Evolutionary conservation across 2,888 invertebrate species (phyloP).

Genomic region (Chaetoderma sp.): DNA sequence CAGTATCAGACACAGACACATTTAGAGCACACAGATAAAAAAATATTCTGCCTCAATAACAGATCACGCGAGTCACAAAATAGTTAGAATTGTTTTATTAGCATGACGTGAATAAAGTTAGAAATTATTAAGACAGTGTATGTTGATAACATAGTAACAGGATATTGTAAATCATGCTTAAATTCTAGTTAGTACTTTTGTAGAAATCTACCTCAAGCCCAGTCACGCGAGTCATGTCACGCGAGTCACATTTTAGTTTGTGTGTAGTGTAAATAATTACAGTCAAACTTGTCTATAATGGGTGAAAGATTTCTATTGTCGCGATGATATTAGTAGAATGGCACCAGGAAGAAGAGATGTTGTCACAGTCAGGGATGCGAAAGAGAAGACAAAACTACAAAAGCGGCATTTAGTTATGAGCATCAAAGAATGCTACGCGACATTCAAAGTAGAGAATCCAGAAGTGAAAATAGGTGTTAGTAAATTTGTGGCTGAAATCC

Average conservation of each 20-base stretch:
- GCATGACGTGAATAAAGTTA: background rate
- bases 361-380: slow-evolving; percentile 18
- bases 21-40: no score
- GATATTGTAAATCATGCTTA: background rate
- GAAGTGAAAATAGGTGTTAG: slow-evolving; percentile 19
- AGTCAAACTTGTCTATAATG: background rate
- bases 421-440: slow-evolving; percentile 2
- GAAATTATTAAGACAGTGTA: background rate
- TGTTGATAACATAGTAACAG: background rate
- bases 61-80: background rate
- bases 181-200: background rate
- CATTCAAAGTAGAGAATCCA: slow-evolving; percentile 21
- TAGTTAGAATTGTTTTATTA: background rate
- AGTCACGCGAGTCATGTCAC: no score
- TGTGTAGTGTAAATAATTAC: background rate
- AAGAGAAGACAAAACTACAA: slow-evolving; percentile 1
- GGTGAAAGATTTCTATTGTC: background rate
- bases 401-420: background rate
- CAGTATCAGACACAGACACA: no score
- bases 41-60: background rate
- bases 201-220: background rate
- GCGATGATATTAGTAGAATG: background rate
- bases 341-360: slow-evolving; percentile 10
- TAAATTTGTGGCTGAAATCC: background rate
- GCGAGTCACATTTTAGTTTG: background rate